phyloP scores from a whole-genome alignment of 2,888 invertebrate genomes.

The Apomyelois bistriatella region DNA sequence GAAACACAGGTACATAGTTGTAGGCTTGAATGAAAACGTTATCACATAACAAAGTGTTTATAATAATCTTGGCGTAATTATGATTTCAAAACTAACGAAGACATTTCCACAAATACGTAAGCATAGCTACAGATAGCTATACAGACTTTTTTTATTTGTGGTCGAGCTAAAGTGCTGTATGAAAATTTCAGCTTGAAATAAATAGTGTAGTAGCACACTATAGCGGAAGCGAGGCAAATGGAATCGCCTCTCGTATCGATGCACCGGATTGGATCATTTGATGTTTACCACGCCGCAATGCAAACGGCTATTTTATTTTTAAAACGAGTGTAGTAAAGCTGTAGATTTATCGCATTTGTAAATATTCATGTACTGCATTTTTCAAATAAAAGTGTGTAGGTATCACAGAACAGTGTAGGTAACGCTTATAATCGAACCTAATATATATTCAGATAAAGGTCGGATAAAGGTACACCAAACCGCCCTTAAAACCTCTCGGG shows the following conservation, averaged over 20 bases:
- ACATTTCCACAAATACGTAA: too few relatives aligned
- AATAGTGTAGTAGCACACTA: background rate
- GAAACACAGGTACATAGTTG: too few relatives aligned
- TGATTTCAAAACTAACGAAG: too few relatives aligned
- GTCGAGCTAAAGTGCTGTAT: background rate
- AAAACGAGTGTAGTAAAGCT: background rate
- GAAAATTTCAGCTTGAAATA: background rate
- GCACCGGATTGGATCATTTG: background rate
- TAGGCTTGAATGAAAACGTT: too few relatives aligned
- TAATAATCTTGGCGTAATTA: too few relatives aligned
- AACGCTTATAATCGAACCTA: too few relatives aligned
- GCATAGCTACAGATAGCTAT: too few relatives aligned
- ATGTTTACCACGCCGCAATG: slow-evolving; percentile 5
- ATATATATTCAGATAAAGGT: background rate
- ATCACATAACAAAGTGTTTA: too few relatives aligned
- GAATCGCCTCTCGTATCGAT: slow-evolving; percentile 3
- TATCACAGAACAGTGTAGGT: too few relatives aligned
- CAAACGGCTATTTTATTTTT: slow-evolving; percentile 2
- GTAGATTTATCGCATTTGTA: background rate
- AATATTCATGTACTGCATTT: background rate
- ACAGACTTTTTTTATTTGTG: background rate
- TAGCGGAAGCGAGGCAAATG: background rate
- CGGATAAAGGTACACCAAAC: slow-evolving; percentile 4
- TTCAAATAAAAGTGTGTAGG: too few relatives aligned
- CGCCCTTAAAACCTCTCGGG: slow-evolving; percentile 2